phyloP scores from a whole-genome alignment of 2,113 vertebrate species.

The Mormyrus iriodes region DNA sequence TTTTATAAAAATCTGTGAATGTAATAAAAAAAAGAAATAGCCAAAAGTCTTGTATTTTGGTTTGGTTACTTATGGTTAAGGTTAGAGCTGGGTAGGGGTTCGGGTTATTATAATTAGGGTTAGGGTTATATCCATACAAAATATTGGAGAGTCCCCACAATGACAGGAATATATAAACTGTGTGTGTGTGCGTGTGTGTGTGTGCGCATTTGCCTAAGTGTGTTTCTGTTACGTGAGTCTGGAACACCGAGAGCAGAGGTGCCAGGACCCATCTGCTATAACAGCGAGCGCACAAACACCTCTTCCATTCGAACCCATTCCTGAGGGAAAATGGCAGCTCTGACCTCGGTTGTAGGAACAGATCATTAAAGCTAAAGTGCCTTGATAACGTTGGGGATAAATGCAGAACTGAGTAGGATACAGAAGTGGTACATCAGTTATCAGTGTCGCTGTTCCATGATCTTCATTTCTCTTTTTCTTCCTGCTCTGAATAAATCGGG shows the following conservation, averaged over 20 bases:
- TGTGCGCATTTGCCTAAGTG: neutral
- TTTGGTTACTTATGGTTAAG: too few relatives aligned
- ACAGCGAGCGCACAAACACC: neutral
- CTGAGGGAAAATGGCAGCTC: slow-evolving; percentile 49
- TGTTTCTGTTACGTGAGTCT: neutral
- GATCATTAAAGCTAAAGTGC: neutral
- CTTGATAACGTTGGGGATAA: neutral
- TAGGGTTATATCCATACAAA: too few relatives aligned
- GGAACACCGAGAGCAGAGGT: neutral
- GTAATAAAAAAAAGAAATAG: too few relatives aligned
- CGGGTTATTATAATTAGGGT: too few relatives aligned
- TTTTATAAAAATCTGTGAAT: too few relatives aligned
- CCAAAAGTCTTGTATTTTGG: too few relatives aligned
- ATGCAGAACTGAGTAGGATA: neutral
- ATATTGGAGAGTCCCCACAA: neutral
- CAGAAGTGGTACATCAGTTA: neutral
- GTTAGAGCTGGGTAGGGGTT: too few relatives aligned
- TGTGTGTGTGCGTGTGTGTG: neutral
- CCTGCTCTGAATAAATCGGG: neutral
- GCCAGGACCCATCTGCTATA: neutral
- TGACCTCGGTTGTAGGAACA: neutral
- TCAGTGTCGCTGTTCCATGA: neutral
- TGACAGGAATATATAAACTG: neutral
- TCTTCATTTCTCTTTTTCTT: neutral
- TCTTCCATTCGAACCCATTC: slow-evolving; percentile 27